Conservation (phyloP, 2,797 vertebrate species). For the Astyanax mexicanus region DNA sequence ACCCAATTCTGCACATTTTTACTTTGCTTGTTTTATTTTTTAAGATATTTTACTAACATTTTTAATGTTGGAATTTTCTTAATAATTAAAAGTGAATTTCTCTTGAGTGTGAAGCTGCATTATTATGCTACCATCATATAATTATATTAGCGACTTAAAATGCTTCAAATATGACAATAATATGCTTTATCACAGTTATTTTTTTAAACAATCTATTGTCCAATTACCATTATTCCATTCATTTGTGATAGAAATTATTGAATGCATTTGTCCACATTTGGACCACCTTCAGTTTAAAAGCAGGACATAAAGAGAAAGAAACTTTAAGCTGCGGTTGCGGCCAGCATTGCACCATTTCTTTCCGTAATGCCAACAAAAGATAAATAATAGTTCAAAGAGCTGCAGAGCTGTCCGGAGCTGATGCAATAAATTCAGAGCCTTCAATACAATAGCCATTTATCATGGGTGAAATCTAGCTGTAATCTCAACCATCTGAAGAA, state of each 20-base stretch:
- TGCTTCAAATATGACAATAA: too few relatives aligned
- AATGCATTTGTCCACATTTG: not conserved
- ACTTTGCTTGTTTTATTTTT: too few relatives aligned
- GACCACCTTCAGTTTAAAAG: not conserved
- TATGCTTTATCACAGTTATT: too few relatives aligned
- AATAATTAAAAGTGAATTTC: too few relatives aligned
- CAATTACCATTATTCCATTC: not conserved
- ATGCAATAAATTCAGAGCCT: conserved; percentile 36
- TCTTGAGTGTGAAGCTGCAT: too few relatives aligned
- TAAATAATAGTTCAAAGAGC: conserved; percentile 34
- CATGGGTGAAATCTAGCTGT: conserved; percentile 26
- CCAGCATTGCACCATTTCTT: not conserved
- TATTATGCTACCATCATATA: too few relatives aligned
- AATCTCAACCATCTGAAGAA: conserved; percentile 10
- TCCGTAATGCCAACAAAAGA: conserved; percentile 27
- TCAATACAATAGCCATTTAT: conserved; percentile 44
- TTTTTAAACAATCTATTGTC: too few relatives aligned
- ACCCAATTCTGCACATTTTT: too few relatives aligned
- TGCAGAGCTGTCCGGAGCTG: conserved; percentile 7
- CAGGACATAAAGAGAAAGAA: not conserved
- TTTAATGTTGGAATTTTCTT: too few relatives aligned
- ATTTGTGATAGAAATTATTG: too few relatives aligned
- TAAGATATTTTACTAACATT: too few relatives aligned
- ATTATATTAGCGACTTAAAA: too few relatives aligned
- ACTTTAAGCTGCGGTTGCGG: not conserved